Evolutionary conservation across 2,113 vertebrate species (phyloP), one percentile per base, ranked within the genome.

Genomic region (Lampris megalopsis): DNA sequence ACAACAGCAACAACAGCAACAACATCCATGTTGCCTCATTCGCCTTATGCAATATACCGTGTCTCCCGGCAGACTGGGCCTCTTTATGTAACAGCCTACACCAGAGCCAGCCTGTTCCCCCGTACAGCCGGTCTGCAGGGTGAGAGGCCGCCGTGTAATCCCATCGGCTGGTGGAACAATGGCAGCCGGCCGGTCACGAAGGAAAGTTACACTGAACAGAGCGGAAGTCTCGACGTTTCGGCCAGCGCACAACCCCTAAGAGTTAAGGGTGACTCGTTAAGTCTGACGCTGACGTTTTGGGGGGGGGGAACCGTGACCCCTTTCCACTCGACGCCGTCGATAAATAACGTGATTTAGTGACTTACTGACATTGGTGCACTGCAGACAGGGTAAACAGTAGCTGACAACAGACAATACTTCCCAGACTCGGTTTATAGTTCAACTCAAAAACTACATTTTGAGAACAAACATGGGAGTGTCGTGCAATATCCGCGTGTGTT

Each of bases 271-370:
- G 43, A 75, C 84, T 85, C 77, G 84, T 89, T 86, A 13, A 87
- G 66, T 58, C 68, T 74, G 74, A 61, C 40, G 54, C 63, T 74
- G 68, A 77, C 64, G 79, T 71, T 71, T 71, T 73, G 24, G 24
- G 24, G 24, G 73, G 85, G 80, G 71, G 71, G 73, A 86, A 82
- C 63, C 72, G 76, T 71, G 73, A 77, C 79, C 73, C 70, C 24
- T 88, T 87, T 91, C 87, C 71, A 88, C 91, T 83, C 84, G 78
- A 88, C 80, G 75, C 81, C 85, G 87, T 87, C 79, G 72, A 91
- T 90, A 91, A 90, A 80, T 88, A 78, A 89, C 85, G 75, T 24
- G 45, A 67, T 76, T 75, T 82, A 77, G 68, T 79, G 77, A 41
- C 68, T 63, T 73, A 69, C 90, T 86, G 64, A 85, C 88, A 81